Evolutionary conservation across 2,888 invertebrate species (phyloP).

Genomic region (Drosophila subquinaria): DNA sequence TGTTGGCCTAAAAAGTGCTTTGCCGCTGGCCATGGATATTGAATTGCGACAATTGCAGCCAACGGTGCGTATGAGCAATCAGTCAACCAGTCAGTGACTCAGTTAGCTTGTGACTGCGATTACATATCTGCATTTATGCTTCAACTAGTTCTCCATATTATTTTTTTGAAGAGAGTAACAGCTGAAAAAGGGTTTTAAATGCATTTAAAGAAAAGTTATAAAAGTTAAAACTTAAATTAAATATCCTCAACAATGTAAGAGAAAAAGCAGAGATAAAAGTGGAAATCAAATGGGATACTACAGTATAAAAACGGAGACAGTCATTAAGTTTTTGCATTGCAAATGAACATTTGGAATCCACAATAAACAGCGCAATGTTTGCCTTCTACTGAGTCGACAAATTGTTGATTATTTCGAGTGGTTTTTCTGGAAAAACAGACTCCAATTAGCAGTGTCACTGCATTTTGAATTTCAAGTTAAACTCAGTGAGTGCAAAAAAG

Average conservation of each 20-base stretch:
- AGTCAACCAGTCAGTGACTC: slow-evolving; percentile 66
- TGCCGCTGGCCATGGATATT: slow-evolving; percentile 47
- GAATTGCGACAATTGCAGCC: slow-evolving; percentile 59
- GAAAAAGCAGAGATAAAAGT: background rate
- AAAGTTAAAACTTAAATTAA: background rate
- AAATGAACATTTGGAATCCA: slow-evolving; percentile 33
- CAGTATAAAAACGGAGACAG: slow-evolving; percentile 29
- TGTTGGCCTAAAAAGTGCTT: slow-evolving; percentile 15
- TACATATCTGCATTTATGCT: slow-evolving; percentile 63
- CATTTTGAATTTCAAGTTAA: slow-evolving; percentile 21
- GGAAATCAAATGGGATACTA: slow-evolving; percentile 4
- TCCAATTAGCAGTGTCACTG: slow-evolving; percentile 58
- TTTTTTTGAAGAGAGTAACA: background rate
- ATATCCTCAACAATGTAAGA: background rate
- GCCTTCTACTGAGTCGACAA: background rate
- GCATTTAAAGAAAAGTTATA: background rate
- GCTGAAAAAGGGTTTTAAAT: background rate
- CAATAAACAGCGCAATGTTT: slow-evolving; percentile 7
- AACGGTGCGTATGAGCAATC: slow-evolving; percentile 75
- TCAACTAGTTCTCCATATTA: slow-evolving; percentile 38
- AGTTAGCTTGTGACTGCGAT: slow-evolving; percentile 25
- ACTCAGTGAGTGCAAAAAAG: background rate
- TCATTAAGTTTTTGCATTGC: slow-evolving; percentile 62
- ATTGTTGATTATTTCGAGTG: slow-evolving; percentile 53
- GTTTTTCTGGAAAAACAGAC: slow-evolving; percentile 39